Evolutionary conservation across 2,888 invertebrate genomes (phyloP), one percentile per base, ranked within the genome.

Genomic region (Oscheius sp.): DNA sequence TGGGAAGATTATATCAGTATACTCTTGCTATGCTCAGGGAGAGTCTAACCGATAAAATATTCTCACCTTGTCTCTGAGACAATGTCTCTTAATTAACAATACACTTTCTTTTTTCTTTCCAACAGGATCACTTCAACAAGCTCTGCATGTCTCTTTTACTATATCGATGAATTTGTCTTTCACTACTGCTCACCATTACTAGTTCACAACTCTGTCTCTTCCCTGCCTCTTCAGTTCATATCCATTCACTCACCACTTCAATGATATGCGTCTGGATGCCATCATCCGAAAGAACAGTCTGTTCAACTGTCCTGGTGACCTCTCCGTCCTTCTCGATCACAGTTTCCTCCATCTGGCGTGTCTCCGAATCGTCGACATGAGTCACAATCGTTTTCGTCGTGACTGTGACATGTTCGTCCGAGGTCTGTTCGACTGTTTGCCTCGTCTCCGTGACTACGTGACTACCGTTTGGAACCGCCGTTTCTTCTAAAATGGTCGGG

Each of bases 271-370:
- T 78, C 75, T 81, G 76, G 5, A 79, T 47, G 13, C 81, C 81
- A 33, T 76, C 78, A 13, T 79, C 79, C 48, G 76, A 68, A 29
- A 81, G 72, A n/a, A 78, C 77, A 10, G 76, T 81, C 58, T 81
- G 79, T 21, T 75, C 70, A 10, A 81, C 75, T 11, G 78, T 81
- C 60, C 75, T 74, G 1, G 76, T 75, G 29, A 78, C 73, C 59
- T 79, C 78, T 35, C 79, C 81, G 33, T 79, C 81, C 2, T 75
- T 76, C 50, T 81, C 79, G 35, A 79, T 74, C 13, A 81, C 81
- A 1, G 79, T 79, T 35, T 81, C 81, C 32, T 79, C 79, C 79
- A 81, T 79, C n/a, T 76, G 78, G 47, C 78, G 78, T 9, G 81
- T 76, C 42, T 81, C 79, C 32, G 79, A 65, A 1, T 78, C 79